Evolutionary conservation across 2,797 vertebrate species (phyloP).

Genomic region (Podarcis lilfordi): DNA sequence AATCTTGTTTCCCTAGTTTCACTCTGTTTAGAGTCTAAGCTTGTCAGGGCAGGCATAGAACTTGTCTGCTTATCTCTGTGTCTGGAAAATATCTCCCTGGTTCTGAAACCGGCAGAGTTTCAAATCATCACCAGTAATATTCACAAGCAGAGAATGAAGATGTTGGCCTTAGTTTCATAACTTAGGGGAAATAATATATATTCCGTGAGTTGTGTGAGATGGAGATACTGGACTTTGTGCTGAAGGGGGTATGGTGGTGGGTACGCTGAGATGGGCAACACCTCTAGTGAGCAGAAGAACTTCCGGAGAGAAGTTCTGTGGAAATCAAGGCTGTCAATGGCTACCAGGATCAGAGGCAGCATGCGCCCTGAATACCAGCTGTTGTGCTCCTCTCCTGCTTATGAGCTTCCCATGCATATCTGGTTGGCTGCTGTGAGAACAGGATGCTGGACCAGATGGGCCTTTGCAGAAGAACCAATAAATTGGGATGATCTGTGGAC

Average conservation of each 20-base stretch:
- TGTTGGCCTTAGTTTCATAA: neutral
- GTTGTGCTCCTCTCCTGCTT: too few relatives aligned
- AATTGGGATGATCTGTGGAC: too few relatives aligned
- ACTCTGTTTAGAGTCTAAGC: neutral
- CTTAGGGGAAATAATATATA: neutral
- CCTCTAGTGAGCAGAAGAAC: neutral
- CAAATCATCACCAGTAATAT: neutral
- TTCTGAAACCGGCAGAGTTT: neutral
- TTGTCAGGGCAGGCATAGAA: neutral
- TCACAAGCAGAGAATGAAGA: neutral
- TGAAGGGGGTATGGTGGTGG: too few relatives aligned
- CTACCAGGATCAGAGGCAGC: too few relatives aligned
- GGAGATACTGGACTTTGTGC: neutral
- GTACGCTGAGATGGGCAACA: neutral
- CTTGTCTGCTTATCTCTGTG: neutral
- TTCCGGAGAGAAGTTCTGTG: too few relatives aligned
- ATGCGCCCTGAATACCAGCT: too few relatives aligned
- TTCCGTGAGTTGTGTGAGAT: neutral
- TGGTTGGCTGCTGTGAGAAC: too few relatives aligned
- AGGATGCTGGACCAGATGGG: too few relatives aligned
- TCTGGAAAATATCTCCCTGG: neutral
- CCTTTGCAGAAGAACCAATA: too few relatives aligned
- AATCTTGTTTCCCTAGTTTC: neutral
- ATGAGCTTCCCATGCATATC: too few relatives aligned
- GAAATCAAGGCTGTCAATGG: too few relatives aligned